Base-by-base conservation (phyloP, 2,888 invertebrate genomes). In the Hermaeophaga mercurialis region DNA sequence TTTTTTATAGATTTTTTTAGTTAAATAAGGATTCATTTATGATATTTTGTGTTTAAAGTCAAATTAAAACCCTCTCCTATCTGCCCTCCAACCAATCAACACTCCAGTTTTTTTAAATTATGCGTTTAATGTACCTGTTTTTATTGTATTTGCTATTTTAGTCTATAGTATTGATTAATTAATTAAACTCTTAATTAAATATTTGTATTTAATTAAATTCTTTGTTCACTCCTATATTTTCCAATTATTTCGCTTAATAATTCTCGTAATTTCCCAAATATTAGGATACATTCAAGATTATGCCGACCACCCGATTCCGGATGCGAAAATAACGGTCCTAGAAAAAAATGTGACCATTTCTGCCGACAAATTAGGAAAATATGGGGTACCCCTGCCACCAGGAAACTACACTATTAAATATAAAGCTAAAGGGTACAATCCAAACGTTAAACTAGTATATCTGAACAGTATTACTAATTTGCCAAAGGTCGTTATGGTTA, bases 401-500 rank as follows among this genome's bases (percentile, higher is more conserved):
- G 83, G 82, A 11, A 74, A 67, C 56, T 82, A 82, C 14, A 80
- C 81, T 0, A 69, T 90, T 2, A 77, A 78, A 24, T 87, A 84
- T 0, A 75, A 78, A 1, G 82, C 83, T 1, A 73, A 80, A 2
- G 87, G 88, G 0, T 90, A 87, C 68, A 78, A 85, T 48, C 70
- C 82, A 0, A 77, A 77, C 34, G 80, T 81, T 19, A 85, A 80
- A 39, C 71, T 77, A 28, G 67, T 82, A 1, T 71, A 73, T 17
- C 66, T 78, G 9, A 66, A 66, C 34, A 69, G 67, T 14, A 69
- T 66, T n/a, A 70, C 73, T 0, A 78, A 77, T 45, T 62, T 79
- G 34, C 81, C 84, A 0, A 81, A 82, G 12, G 81, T 85, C 52
- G 78, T 90, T 0, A 79, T 91, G 61, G 85, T 92, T 64, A 87